Evolutionary conservation across 2,113 vertebrate genomes (phyloP), one percentile per base, ranked within the genome.

Genomic region (Leptobrachium leishanense): DNA sequence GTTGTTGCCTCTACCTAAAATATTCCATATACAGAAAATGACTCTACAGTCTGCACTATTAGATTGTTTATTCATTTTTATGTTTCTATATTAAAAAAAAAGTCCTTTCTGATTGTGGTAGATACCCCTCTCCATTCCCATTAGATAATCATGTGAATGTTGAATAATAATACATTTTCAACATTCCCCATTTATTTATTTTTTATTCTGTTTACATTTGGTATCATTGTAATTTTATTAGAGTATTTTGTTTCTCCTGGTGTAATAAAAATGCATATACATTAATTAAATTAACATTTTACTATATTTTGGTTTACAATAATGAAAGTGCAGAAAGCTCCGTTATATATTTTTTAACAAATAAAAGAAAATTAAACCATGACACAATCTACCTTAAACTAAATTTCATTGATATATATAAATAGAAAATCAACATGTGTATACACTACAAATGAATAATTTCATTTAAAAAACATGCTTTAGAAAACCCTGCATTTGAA

Each of bases 391-490:
- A 54, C 46, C 20, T 53, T 43, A 54, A 72, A 72, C 3, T 72
- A 12, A 50, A 54, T 72, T 39, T 68, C 50, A 41, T 76, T 40
- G 6, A 76, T 55, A 15, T 13, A 50, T 66, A 87, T 81, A 63
- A 78, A 77, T 68, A 81, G 5, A 75, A 54, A 83, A 84, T 81
- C 79, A 74, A 0, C 83, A 85, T 84, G 84, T 82, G 81, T 82
- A 81, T 87, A 79, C 82, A 82, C 82, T 88, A 84, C 84, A 86
- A 84, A 86, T 87, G 83, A 43, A 72, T 53, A 90, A 92, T 91
- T 68, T 20, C 91, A 92, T 91, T 93, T 86, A 88, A 91, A 31
- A 92, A 93, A 92, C 92, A 93, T 93, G 92, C 92, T 74, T 50
- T 12, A 79, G 55, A 79, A 72, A 20, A 43, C 8, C 4, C 3